Evolutionary conservation across 2,797 vertebrate species (phyloP), one percentile per base, ranked within the genome.

Genomic region (Clamator glandarius): DNA sequence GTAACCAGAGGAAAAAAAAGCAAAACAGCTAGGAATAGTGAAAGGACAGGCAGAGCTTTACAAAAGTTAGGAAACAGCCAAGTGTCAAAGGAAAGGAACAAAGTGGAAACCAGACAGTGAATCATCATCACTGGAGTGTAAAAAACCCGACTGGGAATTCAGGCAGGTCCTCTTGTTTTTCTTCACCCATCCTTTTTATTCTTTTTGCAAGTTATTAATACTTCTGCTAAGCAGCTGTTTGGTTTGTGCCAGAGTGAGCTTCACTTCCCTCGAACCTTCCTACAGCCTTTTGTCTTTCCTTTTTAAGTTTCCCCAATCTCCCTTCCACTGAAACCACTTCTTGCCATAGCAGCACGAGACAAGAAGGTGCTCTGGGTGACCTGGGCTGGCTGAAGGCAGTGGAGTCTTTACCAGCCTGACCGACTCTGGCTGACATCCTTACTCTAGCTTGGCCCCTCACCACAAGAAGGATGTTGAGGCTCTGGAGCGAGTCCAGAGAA

Each of bases 21-120:
- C 16, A 51, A 59, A 39, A 82, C 6, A 23, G 17, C 70, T 79
- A 77, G 67, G 57, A 68, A 28, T 74, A 91, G 78, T 79, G 70
- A 92, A 84, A 90, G 82, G 72, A 59, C 39, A 68, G 46, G 44
- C 81, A 87, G 83, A 85, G 35, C 63, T 81, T 46, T 29, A n/a
- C 48, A 80, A 44, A 73, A 33, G 51, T 58, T 79, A 58, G 83
- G 95, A 86, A 86, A 92, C 46, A 73, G 70, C 46, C 6, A 1
- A 75, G 90, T 81, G 76, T 91, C 5, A 15, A 83, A 86, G 35
- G 89, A 96, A 72, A 21, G 75, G 87, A 96, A 93, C 88, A 94
- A 94, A 96, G 80, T 86, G 80, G 95, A 96, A 96, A 93, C 95
- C 96, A 97, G 97, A 97, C 95, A 94, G 94, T 97, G 97, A 97